phyloP scores from a whole-genome alignment of 2,113 vertebrate species.

The Uria lomvia region DNA sequence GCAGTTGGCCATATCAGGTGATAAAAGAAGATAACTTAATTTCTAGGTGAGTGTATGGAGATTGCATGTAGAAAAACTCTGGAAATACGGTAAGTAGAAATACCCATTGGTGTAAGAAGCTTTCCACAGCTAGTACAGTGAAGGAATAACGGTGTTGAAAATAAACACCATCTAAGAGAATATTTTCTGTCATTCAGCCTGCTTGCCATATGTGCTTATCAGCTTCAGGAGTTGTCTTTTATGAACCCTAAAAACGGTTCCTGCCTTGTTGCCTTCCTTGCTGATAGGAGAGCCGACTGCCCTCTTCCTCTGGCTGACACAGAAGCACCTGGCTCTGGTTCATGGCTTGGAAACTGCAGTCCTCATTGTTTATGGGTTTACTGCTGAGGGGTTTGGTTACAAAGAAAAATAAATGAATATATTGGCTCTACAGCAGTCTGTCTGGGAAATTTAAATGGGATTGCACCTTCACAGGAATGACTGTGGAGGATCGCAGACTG shows the following conservation, averaged over 20 bases:
- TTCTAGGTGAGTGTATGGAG: not conserved
- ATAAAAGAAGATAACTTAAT: not conserved
- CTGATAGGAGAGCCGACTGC: not conserved
- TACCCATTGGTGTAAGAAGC: not conserved
- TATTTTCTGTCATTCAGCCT: not conserved
- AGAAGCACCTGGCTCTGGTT: not conserved
- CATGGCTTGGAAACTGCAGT: not conserved
- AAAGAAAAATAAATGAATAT: not conserved
- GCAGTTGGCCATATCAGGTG: not conserved
- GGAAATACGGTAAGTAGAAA: not conserved
- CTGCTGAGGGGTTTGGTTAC: not conserved
- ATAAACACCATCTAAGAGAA: not conserved
- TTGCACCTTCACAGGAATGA: not conserved
- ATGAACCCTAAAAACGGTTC: not conserved
- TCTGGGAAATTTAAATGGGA: not conserved
- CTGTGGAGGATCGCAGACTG: not conserved
- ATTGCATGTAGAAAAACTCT: not conserved
- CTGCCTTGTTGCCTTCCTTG: rapidly evolving
- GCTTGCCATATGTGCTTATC: not conserved
- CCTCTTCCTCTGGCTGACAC: not conserved
- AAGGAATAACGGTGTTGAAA: not conserved
- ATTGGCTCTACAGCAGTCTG: not conserved
- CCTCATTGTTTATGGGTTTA: not conserved
- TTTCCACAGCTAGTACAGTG: not conserved
- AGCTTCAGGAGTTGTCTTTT: not conserved